These are phyloP conservation scores for Danio choprae DNA, from an alignment of 2,797 vertebrate genomes.

Conservation along the genomic window DNA sequence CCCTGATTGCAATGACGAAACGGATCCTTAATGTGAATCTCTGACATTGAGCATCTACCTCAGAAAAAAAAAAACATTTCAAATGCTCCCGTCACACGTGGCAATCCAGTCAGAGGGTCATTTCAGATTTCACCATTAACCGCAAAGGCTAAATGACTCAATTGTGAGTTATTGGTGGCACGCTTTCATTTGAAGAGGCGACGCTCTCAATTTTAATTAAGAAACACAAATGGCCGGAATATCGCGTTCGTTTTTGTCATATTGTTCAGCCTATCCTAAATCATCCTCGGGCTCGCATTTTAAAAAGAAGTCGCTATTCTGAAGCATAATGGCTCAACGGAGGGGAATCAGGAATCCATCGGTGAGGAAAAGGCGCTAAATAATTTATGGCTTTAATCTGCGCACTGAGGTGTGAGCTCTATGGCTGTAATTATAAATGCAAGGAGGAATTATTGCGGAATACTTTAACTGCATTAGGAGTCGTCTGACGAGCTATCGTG, in stretches of 20 bases:
- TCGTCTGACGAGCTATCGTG: conserved; percentile 98
- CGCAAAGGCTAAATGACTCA: conserved; percentile 51
- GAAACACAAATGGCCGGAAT: conserved; percentile 67
- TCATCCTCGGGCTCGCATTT: conserved; percentile 79
- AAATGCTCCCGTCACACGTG: conserved; percentile 58
- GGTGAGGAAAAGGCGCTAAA: conserved; percentile 93
- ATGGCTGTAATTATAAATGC: conserved; percentile 99
- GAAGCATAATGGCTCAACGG: conserved; percentile 92
- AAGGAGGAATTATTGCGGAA: conserved; percentile 99
- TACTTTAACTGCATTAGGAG: conserved; percentile 99
- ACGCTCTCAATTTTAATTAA: conserved; percentile 65
- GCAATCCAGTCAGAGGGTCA: conserved; percentile 49
- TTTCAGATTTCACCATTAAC: conserved; percentile 56
- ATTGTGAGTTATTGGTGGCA: conserved; percentile 50
- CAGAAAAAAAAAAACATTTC: conserved; percentile 42
- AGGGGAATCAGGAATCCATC: conserved; percentile 92
- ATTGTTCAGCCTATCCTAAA: conserved; percentile 70
- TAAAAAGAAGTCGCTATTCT: conserved; percentile 90
- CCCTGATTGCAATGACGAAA: conserved; percentile 70
- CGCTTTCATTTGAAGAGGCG: conserved; percentile 57
- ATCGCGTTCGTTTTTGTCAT: conserved; percentile 56
- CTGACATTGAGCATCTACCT: conserved; percentile 67
- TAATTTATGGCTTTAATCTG: conserved; percentile 99
- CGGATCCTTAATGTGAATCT: conserved; percentile 64
- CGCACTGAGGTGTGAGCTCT: conserved; percentile 99